Conservation (phyloP, 2,797 vertebrate species). For the Myotis myotis region DNA sequence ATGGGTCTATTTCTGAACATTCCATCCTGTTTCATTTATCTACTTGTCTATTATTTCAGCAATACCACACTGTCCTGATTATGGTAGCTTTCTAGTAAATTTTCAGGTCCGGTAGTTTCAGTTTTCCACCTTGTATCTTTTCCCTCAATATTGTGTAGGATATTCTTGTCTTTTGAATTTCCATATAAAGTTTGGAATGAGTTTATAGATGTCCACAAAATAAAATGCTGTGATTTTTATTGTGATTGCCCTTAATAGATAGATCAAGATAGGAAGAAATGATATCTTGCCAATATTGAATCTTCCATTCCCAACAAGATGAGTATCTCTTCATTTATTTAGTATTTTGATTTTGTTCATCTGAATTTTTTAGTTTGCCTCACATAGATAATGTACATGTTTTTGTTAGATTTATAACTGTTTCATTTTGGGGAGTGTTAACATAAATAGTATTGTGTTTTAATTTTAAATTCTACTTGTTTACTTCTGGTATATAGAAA, state of each 20-base stretch:
- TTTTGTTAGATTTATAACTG: neutral
- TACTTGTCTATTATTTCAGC: neutral
- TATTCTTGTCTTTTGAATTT: neutral
- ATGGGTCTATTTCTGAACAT: no score
- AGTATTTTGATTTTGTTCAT: neutral
- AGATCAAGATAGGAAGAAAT: no score
- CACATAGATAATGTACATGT: neutral
- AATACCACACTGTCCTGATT: neutral
- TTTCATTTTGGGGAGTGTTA: neutral
- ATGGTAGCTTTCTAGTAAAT: neutral
- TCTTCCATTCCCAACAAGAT: neutral
- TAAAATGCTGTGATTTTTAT: neutral
- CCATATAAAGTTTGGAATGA: neutral
- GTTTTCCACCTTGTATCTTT: neutral
- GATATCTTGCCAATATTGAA: neutral
- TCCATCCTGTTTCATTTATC: no score
- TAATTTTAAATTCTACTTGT: neutral
- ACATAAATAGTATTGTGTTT: neutral
- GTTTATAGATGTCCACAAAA: neutral
- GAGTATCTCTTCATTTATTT: neutral
- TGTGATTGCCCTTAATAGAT: neutral
- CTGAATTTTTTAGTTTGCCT: neutral
- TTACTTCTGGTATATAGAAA: neutral
- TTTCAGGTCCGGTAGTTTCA: neutral
- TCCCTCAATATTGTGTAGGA: no score